Evolutionary conservation across 2,888 invertebrate genomes (phyloP).

Genomic region (Tenthredo notha): DNA sequence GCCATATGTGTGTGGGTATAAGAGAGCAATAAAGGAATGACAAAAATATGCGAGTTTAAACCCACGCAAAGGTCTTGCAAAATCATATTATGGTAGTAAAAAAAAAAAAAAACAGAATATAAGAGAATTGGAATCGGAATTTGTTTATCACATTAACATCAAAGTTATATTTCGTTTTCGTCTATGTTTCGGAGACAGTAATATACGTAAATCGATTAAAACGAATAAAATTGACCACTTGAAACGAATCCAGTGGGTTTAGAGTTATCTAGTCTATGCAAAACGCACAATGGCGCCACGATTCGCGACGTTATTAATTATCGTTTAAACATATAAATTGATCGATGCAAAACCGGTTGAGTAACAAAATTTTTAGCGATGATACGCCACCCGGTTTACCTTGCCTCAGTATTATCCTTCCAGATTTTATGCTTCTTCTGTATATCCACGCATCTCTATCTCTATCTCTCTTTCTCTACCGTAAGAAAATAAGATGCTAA

Average conservation of each 20-base stretch:
- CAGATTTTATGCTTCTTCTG: neutral
- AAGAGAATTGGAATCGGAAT: neutral
- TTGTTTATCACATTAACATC: neutral
- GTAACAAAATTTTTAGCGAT: conserved; percentile 69
- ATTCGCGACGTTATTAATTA: neutral
- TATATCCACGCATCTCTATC: neutral
- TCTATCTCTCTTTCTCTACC: neutral
- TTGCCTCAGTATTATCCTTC: conserved; percentile 54
- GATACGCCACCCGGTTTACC: conserved; percentile 63
- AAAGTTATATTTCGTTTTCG: neutral
- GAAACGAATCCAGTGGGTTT: neutral
- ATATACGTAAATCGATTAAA: neutral
- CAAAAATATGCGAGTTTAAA: conserved; percentile 34
- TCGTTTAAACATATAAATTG: conserved; percentile 28
- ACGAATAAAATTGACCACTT: neutral
- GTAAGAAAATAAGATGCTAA: neutral
- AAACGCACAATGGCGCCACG: neutral
- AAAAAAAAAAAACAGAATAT: neutral
- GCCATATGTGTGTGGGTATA: conserved; percentile 5
- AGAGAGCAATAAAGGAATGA: conserved; percentile 41
- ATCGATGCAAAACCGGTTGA: conserved; percentile 65
- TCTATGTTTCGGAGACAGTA: neutral
- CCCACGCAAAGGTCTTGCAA: conserved; percentile 36
- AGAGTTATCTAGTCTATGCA: neutral
- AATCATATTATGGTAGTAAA: neutral